Evolutionary conservation across 2,113 vertebrate genomes (phyloP).

Genomic region (Hemiprocne comata): DNA sequence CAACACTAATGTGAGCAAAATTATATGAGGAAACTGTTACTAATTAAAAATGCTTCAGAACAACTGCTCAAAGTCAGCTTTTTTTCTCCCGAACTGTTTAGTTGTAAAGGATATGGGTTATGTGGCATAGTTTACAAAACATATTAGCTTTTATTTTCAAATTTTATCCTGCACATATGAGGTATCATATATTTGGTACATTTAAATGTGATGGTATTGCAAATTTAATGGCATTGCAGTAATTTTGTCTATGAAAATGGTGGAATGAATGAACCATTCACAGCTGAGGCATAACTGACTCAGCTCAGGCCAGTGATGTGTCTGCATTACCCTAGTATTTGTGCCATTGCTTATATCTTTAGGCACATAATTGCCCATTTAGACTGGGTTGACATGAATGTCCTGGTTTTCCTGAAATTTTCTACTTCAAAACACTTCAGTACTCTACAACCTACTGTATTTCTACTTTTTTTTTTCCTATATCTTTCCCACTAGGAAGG

Average conservation of each 20-base stretch:
- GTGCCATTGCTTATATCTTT: neutral
- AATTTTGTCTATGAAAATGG: neutral
- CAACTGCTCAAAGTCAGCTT: neutral
- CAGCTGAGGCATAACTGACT: neutral
- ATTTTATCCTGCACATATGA: neutral
- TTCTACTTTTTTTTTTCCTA: fast-evolving
- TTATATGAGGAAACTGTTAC: neutral
- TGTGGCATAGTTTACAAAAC: neutral
- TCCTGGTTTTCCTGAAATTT: neutral
- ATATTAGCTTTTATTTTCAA: neutral
- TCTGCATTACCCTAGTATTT: neutral
- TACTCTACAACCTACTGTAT: neutral
- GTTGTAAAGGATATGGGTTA: neutral
- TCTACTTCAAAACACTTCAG: neutral
- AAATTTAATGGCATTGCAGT: neutral
- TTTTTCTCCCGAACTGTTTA: neutral
- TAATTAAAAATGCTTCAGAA: neutral
- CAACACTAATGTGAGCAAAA: neutral
- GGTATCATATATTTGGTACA: neutral
- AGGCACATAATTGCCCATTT: neutral
- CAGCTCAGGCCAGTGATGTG: neutral
- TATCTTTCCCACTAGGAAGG: neutral
- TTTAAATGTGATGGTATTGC: neutral
- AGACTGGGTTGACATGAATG: neutral
- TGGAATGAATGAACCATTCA: neutral